Conservation (phyloP, 2,113 vertebrate species). For the Chiloscyllium plagiosum region DNA sequence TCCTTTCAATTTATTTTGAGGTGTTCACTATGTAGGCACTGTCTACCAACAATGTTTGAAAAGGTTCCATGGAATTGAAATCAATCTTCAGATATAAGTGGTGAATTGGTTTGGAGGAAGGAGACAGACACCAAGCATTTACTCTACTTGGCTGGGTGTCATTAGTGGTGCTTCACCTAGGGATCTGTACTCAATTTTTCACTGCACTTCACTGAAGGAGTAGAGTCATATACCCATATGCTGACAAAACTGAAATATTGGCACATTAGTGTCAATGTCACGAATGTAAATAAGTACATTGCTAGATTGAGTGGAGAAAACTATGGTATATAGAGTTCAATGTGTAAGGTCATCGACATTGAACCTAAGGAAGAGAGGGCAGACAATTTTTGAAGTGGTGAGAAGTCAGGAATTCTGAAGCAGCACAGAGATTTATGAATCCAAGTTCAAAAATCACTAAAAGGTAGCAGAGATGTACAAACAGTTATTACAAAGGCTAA, state of each 20-base stretch:
- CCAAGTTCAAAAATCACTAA: background rate
- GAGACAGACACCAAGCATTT: background rate
- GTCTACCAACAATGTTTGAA: background rate
- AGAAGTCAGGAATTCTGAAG: background rate
- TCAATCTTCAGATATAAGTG: background rate
- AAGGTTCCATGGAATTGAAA: background rate
- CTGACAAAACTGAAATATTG: background rate
- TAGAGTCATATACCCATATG: background rate
- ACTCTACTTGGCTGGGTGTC: background rate
- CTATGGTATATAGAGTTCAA: background rate
- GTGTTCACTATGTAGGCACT: background rate
- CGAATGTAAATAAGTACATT: background rate
- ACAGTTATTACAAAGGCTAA: background rate
- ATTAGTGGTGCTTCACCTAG: background rate
- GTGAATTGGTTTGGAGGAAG: background rate
- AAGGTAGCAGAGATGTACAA: background rate
- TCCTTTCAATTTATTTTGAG: background rate
- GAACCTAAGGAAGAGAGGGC: background rate
- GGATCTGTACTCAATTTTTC: background rate
- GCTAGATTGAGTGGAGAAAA: background rate
- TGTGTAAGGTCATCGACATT: background rate
- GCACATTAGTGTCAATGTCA: background rate
- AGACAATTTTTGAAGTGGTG: background rate
- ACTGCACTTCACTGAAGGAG: background rate
- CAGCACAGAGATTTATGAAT: background rate